Base-by-base conservation (phyloP, 2,797 vertebrate genomes). In the Amblyopsis hoosieri region DNA sequence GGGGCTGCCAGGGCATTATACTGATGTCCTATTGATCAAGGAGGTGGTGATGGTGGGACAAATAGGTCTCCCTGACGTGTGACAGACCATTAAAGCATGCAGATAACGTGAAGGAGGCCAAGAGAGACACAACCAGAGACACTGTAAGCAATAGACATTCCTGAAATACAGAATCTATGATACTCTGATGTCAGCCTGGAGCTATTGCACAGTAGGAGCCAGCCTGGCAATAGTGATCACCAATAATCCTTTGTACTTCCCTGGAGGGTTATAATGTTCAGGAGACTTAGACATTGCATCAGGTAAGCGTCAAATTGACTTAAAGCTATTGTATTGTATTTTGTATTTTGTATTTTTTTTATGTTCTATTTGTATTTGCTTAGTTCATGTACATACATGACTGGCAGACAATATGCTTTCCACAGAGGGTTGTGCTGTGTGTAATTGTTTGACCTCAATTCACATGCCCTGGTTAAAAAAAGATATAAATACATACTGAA, bases 61-160 rank as follows among this genome's bases (percentile, higher is more conserved):
- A 86, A 90, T 87, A 74, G 79, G 66, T 55, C 59, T 55, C 72
- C 72, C 74, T 90, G 88, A 91, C 86, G 85, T 69, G 79, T 76
- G 81, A 53, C 89, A 91, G 89, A 87, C 83, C 82, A 85, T 87
- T 83, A 84, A 84, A 81, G 89, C 82, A 84, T 84, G 83, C 78
- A 85, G 87, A 90, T 88, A 87, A 90, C 87, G 76, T 79, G 75
- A 84, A 76, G 67, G 85, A 77, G 80, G 57, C 46, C 69, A 69
- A 33, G 52, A 56, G 62, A 69, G 48, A 74, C 64, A 54, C 0
- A 58, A 62, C 29, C 50, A 60, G 58, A 64, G 54, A 19, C 55
- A 60, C 14, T 9, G 42, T 29, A 64, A 0, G 46, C 81, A 53
- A 61, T 51, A 76, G 67, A 79, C 62, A 57, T 60, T 49, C 56